These are phyloP conservation scores for rat (Rattus norvegicus) DNA, from an alignment of 2,113 vertebrate genomes.

Conservation along the genomic window DNA sequence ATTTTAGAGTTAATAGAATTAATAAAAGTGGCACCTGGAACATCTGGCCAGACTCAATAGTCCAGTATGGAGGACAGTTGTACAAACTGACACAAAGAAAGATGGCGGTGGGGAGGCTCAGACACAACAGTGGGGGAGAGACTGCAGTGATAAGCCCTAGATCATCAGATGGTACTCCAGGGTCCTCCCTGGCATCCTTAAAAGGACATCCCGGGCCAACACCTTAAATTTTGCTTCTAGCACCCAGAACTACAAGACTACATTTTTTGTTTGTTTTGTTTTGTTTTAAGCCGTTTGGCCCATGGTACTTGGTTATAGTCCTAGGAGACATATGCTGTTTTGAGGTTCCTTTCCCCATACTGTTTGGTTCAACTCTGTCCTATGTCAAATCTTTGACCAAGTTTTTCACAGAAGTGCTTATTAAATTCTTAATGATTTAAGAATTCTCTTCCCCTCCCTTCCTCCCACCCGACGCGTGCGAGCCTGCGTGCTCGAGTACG, in stretches of 20 bases:
- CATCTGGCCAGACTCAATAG: not conserved
- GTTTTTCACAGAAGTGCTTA: not conserved
- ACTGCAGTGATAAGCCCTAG: not conserved
- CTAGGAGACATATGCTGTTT: rapidly evolving
- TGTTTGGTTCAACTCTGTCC: not conserved
- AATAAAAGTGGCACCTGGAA: not conserved
- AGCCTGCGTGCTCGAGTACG: no score
- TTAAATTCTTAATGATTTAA: not conserved
- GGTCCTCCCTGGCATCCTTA: not conserved
- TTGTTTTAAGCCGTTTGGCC: not conserved
- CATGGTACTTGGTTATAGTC: not conserved
- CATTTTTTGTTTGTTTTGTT: not conserved
- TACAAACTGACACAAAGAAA: not conserved
- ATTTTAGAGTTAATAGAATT: not conserved
- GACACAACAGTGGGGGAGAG: not conserved
- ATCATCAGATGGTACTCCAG: no score
- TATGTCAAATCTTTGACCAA: not conserved
- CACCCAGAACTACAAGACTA: not conserved
- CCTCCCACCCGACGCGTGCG: no score
- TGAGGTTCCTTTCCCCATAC: not conserved
- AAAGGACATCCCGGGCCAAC: not conserved
- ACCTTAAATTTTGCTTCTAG: not conserved
- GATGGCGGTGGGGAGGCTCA: not conserved
- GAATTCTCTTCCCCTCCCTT: no score
- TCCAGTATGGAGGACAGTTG: not conserved